Evolutionary conservation across 2,113 vertebrate genomes (phyloP), one percentile per base, ranked within the genome.

Genomic region (Tragelaphus imberbis): DNA sequence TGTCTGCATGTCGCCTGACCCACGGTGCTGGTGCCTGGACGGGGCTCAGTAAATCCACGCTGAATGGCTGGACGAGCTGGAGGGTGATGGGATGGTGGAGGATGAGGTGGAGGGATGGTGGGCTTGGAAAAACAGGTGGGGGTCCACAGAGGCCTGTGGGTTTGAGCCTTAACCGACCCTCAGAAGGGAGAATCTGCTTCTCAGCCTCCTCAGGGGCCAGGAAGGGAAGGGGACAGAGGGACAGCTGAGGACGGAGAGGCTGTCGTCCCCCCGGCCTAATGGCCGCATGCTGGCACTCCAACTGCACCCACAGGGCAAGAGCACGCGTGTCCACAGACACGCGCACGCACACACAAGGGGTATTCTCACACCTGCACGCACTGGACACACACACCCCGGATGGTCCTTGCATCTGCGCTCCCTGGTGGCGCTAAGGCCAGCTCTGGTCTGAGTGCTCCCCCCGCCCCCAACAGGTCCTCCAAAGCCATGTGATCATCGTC

Each of bases 61-160:
- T 0, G 0, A 2, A 3, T 11, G 92, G 28, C 56, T 23, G 27
- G 1, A 5, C 0, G 80, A 25, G 65, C 25, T 2, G 33, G 0
- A 0, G 21, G n/a, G 36, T 1, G 71, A 28, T 0, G 0, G 28
- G 17, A 6, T 0, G 7, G 25, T 2, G 13, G 15, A 0, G 9
- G 8, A 30, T 2, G n/a, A 0, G 47, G 55, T 0, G n/a, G 79
- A 10, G 3, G 47, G 55, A 16, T 2, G 0, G 13, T 0, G 51
- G n/a, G 7, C 81, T 33, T 6, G 14, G 63, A 3, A n/a, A 53
- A 17, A 6, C 0, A 30, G 53, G 75, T 0, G 27, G 7, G 49
- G 44, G n/a, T 3, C 36, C 28, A 17, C 17, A 2, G 28, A 28
- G 23, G 28, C 65, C 71, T 10, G 30, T 16, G 10, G 2, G 36